These are phyloP conservation scores for Trinorchestia longiramus DNA, from an alignment of 1,140 invertebrate species.

Conservation along the genomic window DNA sequence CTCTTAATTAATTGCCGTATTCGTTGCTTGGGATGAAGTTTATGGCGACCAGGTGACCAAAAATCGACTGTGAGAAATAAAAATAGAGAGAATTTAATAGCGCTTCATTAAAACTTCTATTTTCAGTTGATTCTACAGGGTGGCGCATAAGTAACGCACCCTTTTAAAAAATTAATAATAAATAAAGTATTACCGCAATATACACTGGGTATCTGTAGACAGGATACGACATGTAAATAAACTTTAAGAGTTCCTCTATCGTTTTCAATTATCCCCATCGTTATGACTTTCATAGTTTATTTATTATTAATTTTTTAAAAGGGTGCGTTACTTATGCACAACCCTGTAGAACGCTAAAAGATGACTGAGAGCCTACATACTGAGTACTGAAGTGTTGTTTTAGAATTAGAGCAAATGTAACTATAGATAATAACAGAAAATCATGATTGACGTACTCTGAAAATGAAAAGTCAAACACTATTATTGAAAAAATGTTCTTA, in stretches of 20 bases:
- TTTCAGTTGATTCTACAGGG: neutral
- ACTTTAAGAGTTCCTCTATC: too few relatives aligned
- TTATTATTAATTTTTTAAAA: too few relatives aligned
- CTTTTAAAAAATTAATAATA: too few relatives aligned
- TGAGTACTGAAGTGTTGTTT: neutral
- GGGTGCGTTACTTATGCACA: too few relatives aligned
- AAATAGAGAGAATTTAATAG: neutral
- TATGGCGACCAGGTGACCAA: neutral
- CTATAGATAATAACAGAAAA: neutral
- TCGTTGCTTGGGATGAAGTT: neutral
- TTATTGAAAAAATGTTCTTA: neutral
- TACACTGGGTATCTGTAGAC: too few relatives aligned
- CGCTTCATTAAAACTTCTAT: neutral
- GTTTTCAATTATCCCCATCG: too few relatives aligned
- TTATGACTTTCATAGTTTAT: too few relatives aligned
- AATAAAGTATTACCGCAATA: too few relatives aligned
- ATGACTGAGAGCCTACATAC: too few relatives aligned
- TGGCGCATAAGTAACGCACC: too few relatives aligned
- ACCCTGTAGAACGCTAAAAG: too few relatives aligned
- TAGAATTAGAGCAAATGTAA: neutral
- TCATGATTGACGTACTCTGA: neutral
- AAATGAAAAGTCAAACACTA: neutral
- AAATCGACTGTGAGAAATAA: neutral
- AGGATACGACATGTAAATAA: too few relatives aligned
- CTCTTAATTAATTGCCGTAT: neutral